These are phyloP conservation scores for Lordiphosa andalusiaca DNA, from an alignment of 2,888 invertebrate genomes.

Conservation along the genomic window DNA sequence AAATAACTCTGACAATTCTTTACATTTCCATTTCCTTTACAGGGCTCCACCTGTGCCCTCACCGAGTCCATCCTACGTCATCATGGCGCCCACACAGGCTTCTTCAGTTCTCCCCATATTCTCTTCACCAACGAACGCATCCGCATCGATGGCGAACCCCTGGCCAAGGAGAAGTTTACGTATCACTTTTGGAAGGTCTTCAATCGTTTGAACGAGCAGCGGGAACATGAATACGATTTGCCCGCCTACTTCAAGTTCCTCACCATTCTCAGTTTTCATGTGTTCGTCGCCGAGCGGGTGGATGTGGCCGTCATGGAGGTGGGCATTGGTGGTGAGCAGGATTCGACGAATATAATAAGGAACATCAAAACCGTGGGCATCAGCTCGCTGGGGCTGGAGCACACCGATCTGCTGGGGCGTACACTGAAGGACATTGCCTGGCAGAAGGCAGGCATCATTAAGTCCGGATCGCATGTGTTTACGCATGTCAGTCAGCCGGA, in stretches of 20 bases:
- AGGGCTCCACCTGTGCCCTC: slow-evolving; percentile 96
- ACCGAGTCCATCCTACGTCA: slow-evolving; percentile 92
- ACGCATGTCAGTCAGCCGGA: slow-evolving; percentile 87
- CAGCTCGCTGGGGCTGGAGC: slow-evolving; percentile 94
- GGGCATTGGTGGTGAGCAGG: slow-evolving; percentile 96
- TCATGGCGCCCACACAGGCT: slow-evolving; percentile 93
- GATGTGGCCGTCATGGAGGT: slow-evolving; percentile 98
- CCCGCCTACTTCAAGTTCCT: slow-evolving; percentile 97
- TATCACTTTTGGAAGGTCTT: slow-evolving; percentile 91
- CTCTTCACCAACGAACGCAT: slow-evolving; percentile 95
- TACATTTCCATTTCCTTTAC: no score
- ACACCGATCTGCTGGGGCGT: slow-evolving; percentile 89
- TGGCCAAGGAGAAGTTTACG: slow-evolving; percentile 88
- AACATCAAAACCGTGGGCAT: slow-evolving; percentile 93
- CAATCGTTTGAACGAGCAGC: slow-evolving; percentile 82
- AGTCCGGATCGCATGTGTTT: slow-evolving; percentile 86
- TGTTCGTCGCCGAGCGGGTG: slow-evolving; percentile 91
- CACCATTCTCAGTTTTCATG: slow-evolving; percentile 93
- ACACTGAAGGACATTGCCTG: slow-evolving; percentile 93
- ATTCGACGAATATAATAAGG: slow-evolving; percentile 95
- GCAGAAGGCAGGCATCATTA: slow-evolving; percentile 98
- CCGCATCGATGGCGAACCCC: slow-evolving; percentile 90
- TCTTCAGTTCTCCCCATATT: slow-evolving; percentile 98
- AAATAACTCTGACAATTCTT: no score
- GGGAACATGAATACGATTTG: slow-evolving; percentile 86